Base-by-base conservation (phyloP, 2,113 vertebrate genomes). In the Zapus hudsonius region DNA sequence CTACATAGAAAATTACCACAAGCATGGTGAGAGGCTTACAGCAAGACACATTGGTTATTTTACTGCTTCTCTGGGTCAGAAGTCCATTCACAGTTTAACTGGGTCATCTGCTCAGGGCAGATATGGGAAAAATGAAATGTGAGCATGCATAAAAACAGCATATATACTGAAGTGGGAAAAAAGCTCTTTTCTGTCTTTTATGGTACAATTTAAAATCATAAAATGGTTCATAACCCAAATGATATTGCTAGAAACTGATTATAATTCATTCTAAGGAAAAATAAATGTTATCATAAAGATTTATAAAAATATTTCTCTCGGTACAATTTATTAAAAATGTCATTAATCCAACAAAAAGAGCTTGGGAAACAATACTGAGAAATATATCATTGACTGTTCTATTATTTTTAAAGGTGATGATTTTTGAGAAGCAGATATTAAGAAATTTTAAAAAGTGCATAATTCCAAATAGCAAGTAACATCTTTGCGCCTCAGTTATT, bases 121-220 rank as follows among this genome's bases (percentile, higher is more conserved):
- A 36, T 22, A 81, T 36, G 42, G 11, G 23, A 52, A 72, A 91
- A 84, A 69, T 42, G 67, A 76, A 81, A 70, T 61, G 1, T 72
- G 7, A 92, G 13, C 15, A 81, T n/a, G n/a, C 17, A 69, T 69
- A 44, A 52, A 82, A 81, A 61, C 25, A 10, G 11, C 15, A 80
- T 27, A 63, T 42, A 31, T 12, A 36, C 3, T 11, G 7, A 38
- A 4, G 29, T 3, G 1, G 0, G 66, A 42, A 55, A 44, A 2
- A 70, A 64, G 47, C 61, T 63, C 13, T 7, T 76, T 94, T 87
- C 12, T 67, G n/a, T 47, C 40, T 79, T 84, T 81, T 59, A 42
- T 20, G n/a, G 8, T 70, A 11, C 25, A 63, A 44, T 55, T 72
- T 83, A 55, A 83, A 85, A 40, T 59, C 31, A 40, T 57, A 59